Conservation (phyloP, 2,888 invertebrate species). For the Ochlodes sylvanus region DNA sequence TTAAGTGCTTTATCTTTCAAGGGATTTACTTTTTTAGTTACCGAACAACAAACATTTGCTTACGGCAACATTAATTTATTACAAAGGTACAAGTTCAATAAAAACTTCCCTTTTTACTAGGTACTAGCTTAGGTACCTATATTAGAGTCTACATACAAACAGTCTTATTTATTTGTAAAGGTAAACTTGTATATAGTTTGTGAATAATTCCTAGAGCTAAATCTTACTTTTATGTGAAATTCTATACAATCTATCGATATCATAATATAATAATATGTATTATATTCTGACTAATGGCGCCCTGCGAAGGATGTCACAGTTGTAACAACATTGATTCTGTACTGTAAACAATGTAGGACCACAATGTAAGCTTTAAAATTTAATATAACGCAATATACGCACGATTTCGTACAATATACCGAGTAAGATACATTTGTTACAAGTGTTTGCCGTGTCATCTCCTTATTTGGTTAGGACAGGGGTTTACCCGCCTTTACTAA, state of each 20-base stretch:
- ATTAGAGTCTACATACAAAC: too few species aligned
- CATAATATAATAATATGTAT: too few species aligned
- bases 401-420: constrained; percentile 15
- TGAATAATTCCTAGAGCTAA: neutral
- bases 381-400: neutral
- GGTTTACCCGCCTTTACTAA: constrained; percentile 53
- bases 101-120: too few species aligned
- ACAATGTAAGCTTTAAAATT: constrained; percentile 2
- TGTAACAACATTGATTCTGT: neutral
- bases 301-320: neutral
- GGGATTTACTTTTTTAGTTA: too few species aligned
- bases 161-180: too few species aligned
- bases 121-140: too few species aligned
- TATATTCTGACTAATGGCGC: neutral
- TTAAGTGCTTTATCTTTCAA: too few species aligned
- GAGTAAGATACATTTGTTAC: constrained; percentile 26
- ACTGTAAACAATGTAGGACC: neutral
- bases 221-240: too few species aligned
- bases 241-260: too few species aligned
- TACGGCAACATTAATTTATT: too few species aligned
- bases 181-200: neutral
- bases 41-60: too few species aligned
- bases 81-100: too few species aligned
- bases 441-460: constrained; percentile 28
- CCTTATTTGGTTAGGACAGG: constrained; percentile 64